A percentile compares a stretch with the other conserved stretches of the same genome.
These are phyloP conservation scores for Anas platyrhynchos DNA, from an alignment of 2,113 vertebrate genomes.

Conservation along the genomic window DNA sequence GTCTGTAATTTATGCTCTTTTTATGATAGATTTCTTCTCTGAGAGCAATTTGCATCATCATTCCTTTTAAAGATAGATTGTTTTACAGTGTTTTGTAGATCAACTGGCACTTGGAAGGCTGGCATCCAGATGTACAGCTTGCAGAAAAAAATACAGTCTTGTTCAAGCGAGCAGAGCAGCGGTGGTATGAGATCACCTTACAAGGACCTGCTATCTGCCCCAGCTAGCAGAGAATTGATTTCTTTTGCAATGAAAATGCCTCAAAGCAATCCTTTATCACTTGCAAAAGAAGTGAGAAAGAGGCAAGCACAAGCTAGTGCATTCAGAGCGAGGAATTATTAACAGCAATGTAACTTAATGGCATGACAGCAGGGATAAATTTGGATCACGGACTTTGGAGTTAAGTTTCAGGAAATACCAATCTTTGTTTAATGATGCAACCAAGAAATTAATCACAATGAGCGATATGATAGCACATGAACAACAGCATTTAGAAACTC, in stretches of 20 bases:
- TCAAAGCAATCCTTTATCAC: slow-evolving; percentile 49
- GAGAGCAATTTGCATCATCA: slow-evolving; percentile 11
- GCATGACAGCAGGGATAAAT: slow-evolving; percentile 35
- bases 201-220: slow-evolving; percentile 46
- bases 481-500: slow-evolving; percentile 19
- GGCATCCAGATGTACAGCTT: slow-evolving; percentile 54
- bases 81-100: slow-evolving; percentile 29
- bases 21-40: slow-evolving; percentile 31
- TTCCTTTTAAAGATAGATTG: slow-evolving; percentile 40
- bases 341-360: slow-evolving; percentile 32
- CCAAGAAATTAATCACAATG: slow-evolving; percentile 41
- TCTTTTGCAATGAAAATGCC: slow-evolving; percentile 56
- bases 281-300: slow-evolving; percentile 25
- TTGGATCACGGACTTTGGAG: background rate
- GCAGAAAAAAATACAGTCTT: background rate
- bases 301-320: background rate
- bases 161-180: background rate
- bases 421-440: slow-evolving; percentile 28
- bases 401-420: slow-evolving; percentile 21
- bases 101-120: background rate
- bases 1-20: slow-evolving; percentile 10
- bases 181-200: slow-evolving; percentile 40
- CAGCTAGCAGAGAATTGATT: slow-evolving; percentile 46
- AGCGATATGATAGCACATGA: background rate
- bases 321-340: slow-evolving; percentile 23